Base-by-base conservation (phyloP, 1,140 invertebrate genomes). In the Lasaia peninsularis region DNA sequence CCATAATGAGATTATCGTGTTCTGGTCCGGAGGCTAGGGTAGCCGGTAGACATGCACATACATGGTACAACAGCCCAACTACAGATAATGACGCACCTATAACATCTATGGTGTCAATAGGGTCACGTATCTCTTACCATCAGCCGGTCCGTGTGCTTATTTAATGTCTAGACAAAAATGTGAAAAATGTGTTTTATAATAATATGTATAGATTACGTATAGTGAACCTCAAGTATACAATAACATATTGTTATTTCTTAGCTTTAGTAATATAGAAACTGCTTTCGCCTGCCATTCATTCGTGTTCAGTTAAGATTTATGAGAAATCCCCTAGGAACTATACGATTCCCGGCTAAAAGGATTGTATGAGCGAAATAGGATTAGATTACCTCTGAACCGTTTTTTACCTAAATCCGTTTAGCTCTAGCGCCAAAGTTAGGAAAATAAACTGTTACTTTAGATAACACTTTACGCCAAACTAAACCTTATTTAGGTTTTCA, bases 321-420 rank as follows among this genome's bases (percentile, higher is more conserved):
- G 20, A 24, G 20, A 7, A 24, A 35, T 35, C 34, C 12, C 34
- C 12, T 3, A 35, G 34, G 34, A 35, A n/a, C 34, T 35, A 3
- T 35, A 48, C 44, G 5, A n/a, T 48, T 24, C 21, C 11, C 21
- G 21, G 44, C 44, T 48, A 24, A 48, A 48, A 48, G 44, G 44
- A 48, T 48, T 48, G 44, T 24, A 48, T 48, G 44, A 48, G 44
- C 44, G n/a, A 48, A 48, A 48, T 21, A 24, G 20, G 44, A 48
- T 48, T 48, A 48, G 44, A 48, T 48, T 20, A 48, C 44, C 44
- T 48, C 20, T 6, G 44, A 21, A 18, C 44, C 44, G 44, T 48
- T 48, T 48, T 44, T 48, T 48, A 48, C 20, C 20, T 48, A 48
- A 48, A 48, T 48, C 44, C 44, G 11, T 48, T 48, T 24, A 48